Base-by-base conservation (phyloP, 2,797 vertebrate species). In the Micromesistius poutassou region DNA sequence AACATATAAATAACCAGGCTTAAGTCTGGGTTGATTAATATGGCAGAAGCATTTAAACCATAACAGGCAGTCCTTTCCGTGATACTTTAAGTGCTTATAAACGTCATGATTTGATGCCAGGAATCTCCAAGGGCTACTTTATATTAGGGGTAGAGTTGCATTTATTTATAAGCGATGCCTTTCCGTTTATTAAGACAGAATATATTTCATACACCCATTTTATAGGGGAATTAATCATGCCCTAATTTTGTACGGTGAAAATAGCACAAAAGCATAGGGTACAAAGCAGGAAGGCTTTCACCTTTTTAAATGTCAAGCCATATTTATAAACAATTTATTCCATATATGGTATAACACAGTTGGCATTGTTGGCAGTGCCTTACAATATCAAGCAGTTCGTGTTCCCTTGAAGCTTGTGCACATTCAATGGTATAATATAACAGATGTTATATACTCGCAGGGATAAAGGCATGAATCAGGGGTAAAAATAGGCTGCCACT, bases 391-490 rank as follows among this genome's bases (percentile, higher is more conserved):
- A 25, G 55, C 0, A 22, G 6, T 62, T 62, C 55, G 25, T 62
- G 55, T 28, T 68, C 62, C 0, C 62, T 68, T 68, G 62, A 68
- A 28, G n/a, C 62, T 9, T 28, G 8, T 68, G 55, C 22, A 7
- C 55, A 62, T 13, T 68, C 62, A 68, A 68, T 68, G 62, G 62
- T 68, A 68, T 68, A 68, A 68, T 28, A 2, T 68, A 68, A 68
- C 62, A 68, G 22, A 19, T 62, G 55, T 68, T 28, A 28, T 68
- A 68, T 62, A 3, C 55, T 62, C 55, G 1, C 25, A 28, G 62
- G 62, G 62, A 68, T 68, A 68, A 68, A 68, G 62, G 62, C n/a
- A 28, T 68, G 62, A 68, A 68, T 68, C 62, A 68, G n/a, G 62
- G 62, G n/a, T 68, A 28, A 68, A 28, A 28, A 68, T 68, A 68